These are phyloP conservation scores for Calameuta filiformis DNA, from an alignment of 2,888 invertebrate genomes.

Conservation along the genomic window DNA sequence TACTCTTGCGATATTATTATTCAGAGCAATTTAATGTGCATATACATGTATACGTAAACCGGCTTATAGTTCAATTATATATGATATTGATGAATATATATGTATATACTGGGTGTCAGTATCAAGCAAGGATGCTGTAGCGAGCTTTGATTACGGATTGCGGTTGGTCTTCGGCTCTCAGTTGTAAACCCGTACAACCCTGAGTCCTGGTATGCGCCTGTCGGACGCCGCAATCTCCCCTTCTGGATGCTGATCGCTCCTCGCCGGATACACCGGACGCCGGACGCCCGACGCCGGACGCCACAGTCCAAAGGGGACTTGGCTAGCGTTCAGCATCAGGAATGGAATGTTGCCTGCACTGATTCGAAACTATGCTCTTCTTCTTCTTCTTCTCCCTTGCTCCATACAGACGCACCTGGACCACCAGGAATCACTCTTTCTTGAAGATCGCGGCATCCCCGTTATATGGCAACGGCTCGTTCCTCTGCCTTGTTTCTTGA, in stretches of 20 bases:
- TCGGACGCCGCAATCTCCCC: slow-evolving; percentile 58
- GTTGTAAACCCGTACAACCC: slow-evolving; percentile 28
- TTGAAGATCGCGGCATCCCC: slow-evolving; percentile 5
- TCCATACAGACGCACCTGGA: slow-evolving; percentile 38
- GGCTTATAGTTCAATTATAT: background rate
- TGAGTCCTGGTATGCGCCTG: slow-evolving; percentile 47
- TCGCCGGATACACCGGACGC: slow-evolving; percentile 59
- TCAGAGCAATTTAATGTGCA: background rate
- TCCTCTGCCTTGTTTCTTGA: background rate
- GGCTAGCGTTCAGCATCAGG: slow-evolving; percentile 51
- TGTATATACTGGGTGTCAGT: background rate
- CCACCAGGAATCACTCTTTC: slow-evolving; percentile 47
- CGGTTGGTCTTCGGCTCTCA: slow-evolving; percentile 44
- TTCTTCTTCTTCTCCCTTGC: slow-evolving; percentile 40
- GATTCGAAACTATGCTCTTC: slow-evolving; percentile 57
- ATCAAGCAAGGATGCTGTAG: background rate
- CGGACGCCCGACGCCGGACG: slow-evolving; percentile 63
- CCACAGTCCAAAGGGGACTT: slow-evolving; percentile 33
- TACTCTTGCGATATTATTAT: background rate
- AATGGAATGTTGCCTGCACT: slow-evolving; percentile 63
- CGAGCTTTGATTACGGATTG: slow-evolving; percentile 36
- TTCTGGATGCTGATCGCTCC: slow-evolving; percentile 47
- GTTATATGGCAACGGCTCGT: background rate
- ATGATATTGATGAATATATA: background rate
- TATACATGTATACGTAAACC: background rate